A percentile compares a stretch with the other conserved stretches of the same genome.
Conservation (phyloP, 2,888 invertebrate genomes). For the Amblyteles armatorius region DNA sequence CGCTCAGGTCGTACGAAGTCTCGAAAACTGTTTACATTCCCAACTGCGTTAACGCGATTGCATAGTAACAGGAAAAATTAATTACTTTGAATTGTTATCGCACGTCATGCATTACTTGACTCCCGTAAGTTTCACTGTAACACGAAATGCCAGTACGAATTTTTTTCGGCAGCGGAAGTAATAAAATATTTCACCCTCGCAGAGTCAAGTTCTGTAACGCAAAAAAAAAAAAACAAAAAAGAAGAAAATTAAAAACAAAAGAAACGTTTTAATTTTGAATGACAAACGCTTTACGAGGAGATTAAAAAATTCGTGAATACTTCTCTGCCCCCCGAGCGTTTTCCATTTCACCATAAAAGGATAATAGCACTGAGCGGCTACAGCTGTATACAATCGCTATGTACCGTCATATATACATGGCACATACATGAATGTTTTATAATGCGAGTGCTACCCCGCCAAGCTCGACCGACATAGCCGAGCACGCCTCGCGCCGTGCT, state of each 20-base stretch:
- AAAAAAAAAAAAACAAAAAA: constrained; percentile 49
- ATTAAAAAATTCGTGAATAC: constrained; percentile 64
- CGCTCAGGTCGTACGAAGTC: not conserved
- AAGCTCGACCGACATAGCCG: constrained; percentile 27
- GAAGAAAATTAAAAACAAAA: constrained; percentile 45
- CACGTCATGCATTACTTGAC: not conserved
- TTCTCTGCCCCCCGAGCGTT: constrained; percentile 54
- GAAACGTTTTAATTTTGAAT: constrained; percentile 65
- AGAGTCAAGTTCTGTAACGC: not conserved
- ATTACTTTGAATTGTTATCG: not conserved
- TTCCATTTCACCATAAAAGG: constrained; percentile 60
- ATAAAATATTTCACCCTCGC: constrained; percentile 5
- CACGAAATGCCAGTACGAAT: not conserved
- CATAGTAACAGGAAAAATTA: not conserved
- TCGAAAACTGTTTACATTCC: not conserved
- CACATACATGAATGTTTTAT: constrained; percentile 40
- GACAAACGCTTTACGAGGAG: constrained; percentile 65
- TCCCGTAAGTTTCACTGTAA: not conserved
- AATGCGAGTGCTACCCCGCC: constrained; percentile 23
- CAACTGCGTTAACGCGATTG: not conserved
- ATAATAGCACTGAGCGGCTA: constrained; percentile 58
- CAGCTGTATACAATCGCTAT: constrained; percentile 48
- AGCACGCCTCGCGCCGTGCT: constrained; percentile 42
- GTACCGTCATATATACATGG: constrained; percentile 15
- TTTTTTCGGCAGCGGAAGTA: not conserved